Evolutionary conservation across 2,113 vertebrate species (phyloP), one percentile per base, ranked within the genome.

Genomic region (Ursus arctos): DNA sequence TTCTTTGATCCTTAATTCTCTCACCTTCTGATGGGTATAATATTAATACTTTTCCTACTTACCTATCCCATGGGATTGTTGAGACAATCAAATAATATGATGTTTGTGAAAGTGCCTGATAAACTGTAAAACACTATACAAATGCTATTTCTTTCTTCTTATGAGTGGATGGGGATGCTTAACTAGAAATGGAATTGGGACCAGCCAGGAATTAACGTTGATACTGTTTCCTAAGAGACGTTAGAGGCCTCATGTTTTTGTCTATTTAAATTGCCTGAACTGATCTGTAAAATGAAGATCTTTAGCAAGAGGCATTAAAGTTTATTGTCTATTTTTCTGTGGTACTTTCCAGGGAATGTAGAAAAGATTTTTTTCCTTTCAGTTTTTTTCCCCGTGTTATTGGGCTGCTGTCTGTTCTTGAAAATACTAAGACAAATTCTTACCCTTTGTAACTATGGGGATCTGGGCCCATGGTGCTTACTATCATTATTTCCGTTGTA

Each of bases 291-390:
- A 95, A 89, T 83, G 65, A 97, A 97, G 69, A 74, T 91, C 89
- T 98, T 98, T 97, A 94, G 72, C 49, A 97, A 57, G 28, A 97
- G 95, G 61, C 97, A 95, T 92, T 61, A 92, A 92, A 97, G 90
- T 69, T 94, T 36, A 84, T 61, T 93, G 28, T 96, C 80, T 95
- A 18, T 28, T 90, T 31, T 96, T 51, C 88, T 63, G 33, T 93
- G 4, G 4, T 57, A 28, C 97, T 97, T 96, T 97, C 91, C 31
- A 93, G 43, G 88, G 80, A 98, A 88, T 22, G 53, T 93, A 96
- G 88, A 83, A 97, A 97, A 47, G 61, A 61, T 90, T 91, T 96
- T 95, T 98, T 90, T 49, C 43, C 24, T 87, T 85, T 36, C 6
- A 6, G 93, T 97, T 94, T 33, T 57, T 53, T 53, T 11, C 31